Percentiles rank a stretch among this genome's conserved stretches.
phyloP scores from a whole-genome alignment of 2,888 invertebrate genomes.

The Cylindroiulus punctatus region DNA sequence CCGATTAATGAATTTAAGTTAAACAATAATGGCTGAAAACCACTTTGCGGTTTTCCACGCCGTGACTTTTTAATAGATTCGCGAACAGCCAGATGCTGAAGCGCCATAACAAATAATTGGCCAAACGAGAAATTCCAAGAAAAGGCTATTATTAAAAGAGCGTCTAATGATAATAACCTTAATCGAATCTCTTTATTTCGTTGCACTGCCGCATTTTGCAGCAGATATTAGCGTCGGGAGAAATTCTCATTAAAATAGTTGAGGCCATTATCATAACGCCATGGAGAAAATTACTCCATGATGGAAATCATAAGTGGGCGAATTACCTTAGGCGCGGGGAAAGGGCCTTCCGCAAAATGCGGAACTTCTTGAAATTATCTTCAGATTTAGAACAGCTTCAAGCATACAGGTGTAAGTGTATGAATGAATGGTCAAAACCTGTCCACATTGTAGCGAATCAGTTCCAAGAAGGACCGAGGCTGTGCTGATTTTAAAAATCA shows the following conservation, averaged over 20 bases:
- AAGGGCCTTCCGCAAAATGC: no score
- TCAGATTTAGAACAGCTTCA: no score
- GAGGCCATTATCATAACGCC: not conserved
- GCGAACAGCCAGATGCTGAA: not conserved
- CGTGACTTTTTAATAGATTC: not conserved
- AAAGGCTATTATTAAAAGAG: not conserved
- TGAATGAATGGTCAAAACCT: no score
- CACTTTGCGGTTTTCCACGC: not conserved
- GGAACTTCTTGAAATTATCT: no score
- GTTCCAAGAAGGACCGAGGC: no score
- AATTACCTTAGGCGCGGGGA: no score
- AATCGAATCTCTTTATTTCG: conserved; percentile 12
- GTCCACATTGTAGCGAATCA: no score
- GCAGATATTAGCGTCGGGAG: not conserved
- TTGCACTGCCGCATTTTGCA: not conserved
- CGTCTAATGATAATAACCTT: not conserved
- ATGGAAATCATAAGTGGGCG: not conserved
- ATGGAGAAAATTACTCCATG: not conserved
- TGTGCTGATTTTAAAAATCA: no score
- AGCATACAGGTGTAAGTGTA: no score
- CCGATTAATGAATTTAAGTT: not conserved
- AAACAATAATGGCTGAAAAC: not conserved
- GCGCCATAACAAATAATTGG: not conserved
- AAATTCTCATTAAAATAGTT: conserved; percentile 23
- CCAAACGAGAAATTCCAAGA: not conserved